These are phyloP conservation scores for Bostrychus sinensis DNA, from an alignment of 2,113 vertebrate species.

Conservation along the genomic window DNA sequence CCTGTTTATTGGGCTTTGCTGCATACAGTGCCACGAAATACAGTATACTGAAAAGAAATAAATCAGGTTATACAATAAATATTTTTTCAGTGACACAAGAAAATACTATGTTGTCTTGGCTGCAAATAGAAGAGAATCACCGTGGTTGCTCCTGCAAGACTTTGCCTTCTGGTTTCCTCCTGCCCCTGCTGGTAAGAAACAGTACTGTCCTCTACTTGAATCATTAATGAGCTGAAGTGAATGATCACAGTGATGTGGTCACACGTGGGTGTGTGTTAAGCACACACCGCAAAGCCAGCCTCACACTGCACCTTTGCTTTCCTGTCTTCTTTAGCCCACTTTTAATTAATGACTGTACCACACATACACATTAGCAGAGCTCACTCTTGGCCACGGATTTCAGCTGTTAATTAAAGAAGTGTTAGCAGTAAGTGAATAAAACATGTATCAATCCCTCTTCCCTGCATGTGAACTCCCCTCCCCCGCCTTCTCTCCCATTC, in stretches of 20 bases:
- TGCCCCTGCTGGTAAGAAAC: background rate
- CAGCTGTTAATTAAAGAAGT: slow-evolving; percentile 56
- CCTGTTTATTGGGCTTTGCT: no score
- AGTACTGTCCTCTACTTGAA: background rate
- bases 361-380: slow-evolving; percentile 24
- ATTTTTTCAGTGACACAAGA: no score
- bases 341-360: slow-evolving; percentile 42
- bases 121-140: no score
- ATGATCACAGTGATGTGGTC: background rate
- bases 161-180: background rate
- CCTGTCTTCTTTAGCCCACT: slow-evolving; percentile 14
- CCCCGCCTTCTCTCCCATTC: slow-evolving; percentile 19
- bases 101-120: no score
- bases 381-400: slow-evolving; percentile 31
- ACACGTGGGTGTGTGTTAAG: slow-evolving; percentile 6
- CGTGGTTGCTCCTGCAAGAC: no score
- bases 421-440: slow-evolving; percentile 59
- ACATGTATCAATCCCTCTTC: slow-evolving; percentile 52
- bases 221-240: slow-evolving; percentile 1
- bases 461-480: slow-evolving; percentile 36
- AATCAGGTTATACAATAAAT: no score
- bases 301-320: slow-evolving; percentile 3
- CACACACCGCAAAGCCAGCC: no score
- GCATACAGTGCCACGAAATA: no score
- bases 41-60: no score